These are phyloP conservation scores for Vidua chalybeata DNA, from an alignment of 2,113 vertebrate genomes.

Conservation along the genomic window DNA sequence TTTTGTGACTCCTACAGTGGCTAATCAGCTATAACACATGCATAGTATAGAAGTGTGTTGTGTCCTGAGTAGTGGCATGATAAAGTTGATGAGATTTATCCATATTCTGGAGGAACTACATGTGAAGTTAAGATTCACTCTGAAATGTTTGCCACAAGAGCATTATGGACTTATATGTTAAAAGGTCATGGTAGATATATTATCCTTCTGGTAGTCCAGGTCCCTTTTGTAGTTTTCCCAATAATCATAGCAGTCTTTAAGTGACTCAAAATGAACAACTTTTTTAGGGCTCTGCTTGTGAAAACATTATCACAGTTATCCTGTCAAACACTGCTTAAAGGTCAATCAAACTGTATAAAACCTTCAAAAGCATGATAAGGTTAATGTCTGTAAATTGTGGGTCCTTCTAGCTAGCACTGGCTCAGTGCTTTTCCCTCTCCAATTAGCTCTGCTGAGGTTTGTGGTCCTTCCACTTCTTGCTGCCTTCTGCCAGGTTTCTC, in stretches of 20 bases:
- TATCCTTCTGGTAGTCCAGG: neutral
- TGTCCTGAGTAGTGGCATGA: neutral
- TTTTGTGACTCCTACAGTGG: neutral
- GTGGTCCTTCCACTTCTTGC: neutral
- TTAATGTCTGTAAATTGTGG: neutral
- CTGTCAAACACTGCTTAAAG: slow-evolving; percentile 2
- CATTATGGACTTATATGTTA: neutral
- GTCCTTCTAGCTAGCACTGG: neutral
- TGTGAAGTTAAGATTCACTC: neutral
- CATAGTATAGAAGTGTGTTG: neutral
- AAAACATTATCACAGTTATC: neutral
- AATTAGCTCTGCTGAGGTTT: neutral
- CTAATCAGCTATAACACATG: neutral
- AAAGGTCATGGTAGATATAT: neutral
- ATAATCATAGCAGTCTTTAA: neutral
- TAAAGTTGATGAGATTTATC: neutral
- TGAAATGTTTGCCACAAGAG: neutral
- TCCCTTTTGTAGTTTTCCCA: neutral
- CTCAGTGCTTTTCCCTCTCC: neutral
- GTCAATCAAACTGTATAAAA: neutral
- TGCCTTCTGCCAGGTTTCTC: accelerated
- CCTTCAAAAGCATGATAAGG: neutral
- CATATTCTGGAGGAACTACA: neutral
- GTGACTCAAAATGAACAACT: neutral
- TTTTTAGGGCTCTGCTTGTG: neutral